Evolutionary conservation across 2,888 invertebrate genomes (phyloP).

Genomic region (Magallana nippona): DNA sequence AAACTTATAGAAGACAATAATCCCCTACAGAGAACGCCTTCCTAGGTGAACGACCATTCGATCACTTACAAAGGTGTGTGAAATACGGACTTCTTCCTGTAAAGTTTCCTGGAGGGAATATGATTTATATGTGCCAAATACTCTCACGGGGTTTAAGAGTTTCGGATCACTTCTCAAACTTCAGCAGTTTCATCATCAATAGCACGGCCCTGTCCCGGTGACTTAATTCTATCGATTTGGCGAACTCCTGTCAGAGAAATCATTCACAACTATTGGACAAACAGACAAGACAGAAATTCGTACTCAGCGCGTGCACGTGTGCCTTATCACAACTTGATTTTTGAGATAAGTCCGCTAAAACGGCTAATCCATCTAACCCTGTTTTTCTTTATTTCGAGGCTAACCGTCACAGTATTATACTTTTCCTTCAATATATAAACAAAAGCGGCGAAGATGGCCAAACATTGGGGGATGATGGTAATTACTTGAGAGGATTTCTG

Average conservation of each 20-base stretch:
- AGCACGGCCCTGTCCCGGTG: not conserved
- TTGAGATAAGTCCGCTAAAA: constrained; percentile 13
- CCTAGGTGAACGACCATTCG: constrained; percentile 10
- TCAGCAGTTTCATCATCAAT: constrained; percentile 3
- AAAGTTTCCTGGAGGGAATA: not conserved
- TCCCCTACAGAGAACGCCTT: not conserved
- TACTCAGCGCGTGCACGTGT: constrained; percentile 20
- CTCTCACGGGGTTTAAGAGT: not conserved
- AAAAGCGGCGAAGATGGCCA: not conserved
- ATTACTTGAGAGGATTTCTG: constrained; percentile 4
- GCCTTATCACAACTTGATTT: constrained; percentile 20
- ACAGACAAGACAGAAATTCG: not conserved
- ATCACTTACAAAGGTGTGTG: not conserved
- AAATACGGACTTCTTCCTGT: not conserved
- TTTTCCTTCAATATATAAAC: not conserved
- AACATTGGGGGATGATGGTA: not conserved
- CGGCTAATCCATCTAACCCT: not conserved
- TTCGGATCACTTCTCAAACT: not conserved
- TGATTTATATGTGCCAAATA: constrained; percentile 30
- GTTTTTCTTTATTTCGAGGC: constrained; percentile 9
- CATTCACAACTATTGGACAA: constrained; percentile 27
- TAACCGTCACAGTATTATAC: not conserved
- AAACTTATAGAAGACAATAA: too few species aligned
- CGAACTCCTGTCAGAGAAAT: not conserved
- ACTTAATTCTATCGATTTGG: constrained; percentile 4